Conservation (phyloP, 2,888 invertebrate genomes). For the Drosophila pseudotalamancana region DNA sequence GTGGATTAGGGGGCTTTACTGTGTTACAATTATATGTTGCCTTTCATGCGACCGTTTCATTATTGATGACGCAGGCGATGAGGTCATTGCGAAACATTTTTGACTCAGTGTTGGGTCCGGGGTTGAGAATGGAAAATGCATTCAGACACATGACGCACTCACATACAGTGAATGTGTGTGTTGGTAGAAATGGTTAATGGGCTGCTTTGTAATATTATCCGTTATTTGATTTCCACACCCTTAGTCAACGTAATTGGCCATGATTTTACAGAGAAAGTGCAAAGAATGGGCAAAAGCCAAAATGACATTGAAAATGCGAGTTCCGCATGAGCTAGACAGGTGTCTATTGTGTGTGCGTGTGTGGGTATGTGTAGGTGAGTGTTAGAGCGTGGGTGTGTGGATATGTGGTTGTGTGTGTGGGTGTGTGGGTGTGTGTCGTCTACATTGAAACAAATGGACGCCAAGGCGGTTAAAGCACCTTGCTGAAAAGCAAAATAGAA, state of each 20-base stretch:
- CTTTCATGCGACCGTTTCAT: constrained; percentile 42
- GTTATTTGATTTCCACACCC: constrained; percentile 43
- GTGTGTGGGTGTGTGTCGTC: constrained; percentile 13
- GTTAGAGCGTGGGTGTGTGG: constrained; percentile 3
- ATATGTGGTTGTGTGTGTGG: background rate
- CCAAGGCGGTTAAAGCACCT: constrained; percentile 52
- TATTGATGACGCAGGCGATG: constrained; percentile 73
- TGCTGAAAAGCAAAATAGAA: constrained; percentile 15
- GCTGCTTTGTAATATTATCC: constrained; percentile 21
- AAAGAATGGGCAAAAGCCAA: constrained; percentile 23
- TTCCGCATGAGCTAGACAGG: constrained; percentile 36
- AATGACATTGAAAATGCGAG: constrained; percentile 60
- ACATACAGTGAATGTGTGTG: constrained; percentile 8
- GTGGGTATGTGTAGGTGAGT: constrained; percentile 15
- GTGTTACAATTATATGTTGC: constrained; percentile 2
- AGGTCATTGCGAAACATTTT: constrained; percentile 58
- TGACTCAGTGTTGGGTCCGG: constrained; percentile 14
- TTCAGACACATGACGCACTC: constrained; percentile 63
- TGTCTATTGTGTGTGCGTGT: constrained; percentile 15
- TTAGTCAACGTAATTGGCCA: constrained; percentile 61
- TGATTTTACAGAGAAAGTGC: constrained; percentile 52
- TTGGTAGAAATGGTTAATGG: constrained; percentile 10
- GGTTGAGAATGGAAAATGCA: too few species aligned
- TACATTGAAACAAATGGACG: constrained; percentile 38
- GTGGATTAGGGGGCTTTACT: too few species aligned